A percentile compares a stretch with the other conserved stretches of the same genome.
phyloP scores from a whole-genome alignment of 92 coral and sea anemone genomes.

The Parazoanthus swiftii region DNA sequence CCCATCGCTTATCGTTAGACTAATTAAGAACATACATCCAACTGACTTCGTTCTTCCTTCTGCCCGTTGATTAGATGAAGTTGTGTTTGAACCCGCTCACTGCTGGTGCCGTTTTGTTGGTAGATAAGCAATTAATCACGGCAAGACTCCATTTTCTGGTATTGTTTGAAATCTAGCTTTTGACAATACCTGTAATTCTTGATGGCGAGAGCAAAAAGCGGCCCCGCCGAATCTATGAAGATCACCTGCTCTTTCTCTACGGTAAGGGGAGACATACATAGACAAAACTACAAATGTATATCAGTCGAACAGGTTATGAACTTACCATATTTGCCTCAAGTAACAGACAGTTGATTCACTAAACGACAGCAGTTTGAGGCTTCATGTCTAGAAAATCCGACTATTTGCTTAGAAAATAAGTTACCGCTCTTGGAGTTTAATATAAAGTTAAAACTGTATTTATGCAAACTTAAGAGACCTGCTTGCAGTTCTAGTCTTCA shows the following conservation, averaged over 20 bases:
- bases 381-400: background rate
- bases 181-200: conserved; percentile 12
- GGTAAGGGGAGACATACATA: background rate
- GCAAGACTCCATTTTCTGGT: conserved; percentile 13
- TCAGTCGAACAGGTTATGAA: background rate
- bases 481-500: too few species aligned
- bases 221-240: background rate
- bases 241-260: background rate
- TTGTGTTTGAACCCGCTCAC: conserved; percentile 23
- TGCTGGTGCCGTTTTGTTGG: conserved; percentile 35
- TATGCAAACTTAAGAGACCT: too few species aligned
- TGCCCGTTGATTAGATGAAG: conserved; percentile 5
- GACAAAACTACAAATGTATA: background rate
- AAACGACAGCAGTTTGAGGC: background rate
- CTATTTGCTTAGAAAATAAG: background rate
- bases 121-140: conserved; percentile 11
- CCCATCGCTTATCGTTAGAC: background rate
- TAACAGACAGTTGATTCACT: background rate
- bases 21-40: conserved; percentile 13
- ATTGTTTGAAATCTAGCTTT: background rate
- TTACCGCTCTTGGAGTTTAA: too few species aligned
- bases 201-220: background rate
- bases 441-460: too few species aligned
- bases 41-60: background rate
- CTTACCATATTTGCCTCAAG: background rate